Evolutionary conservation across 2,888 invertebrate species (phyloP).

Genomic region (Ernsta delagoae): DNA sequence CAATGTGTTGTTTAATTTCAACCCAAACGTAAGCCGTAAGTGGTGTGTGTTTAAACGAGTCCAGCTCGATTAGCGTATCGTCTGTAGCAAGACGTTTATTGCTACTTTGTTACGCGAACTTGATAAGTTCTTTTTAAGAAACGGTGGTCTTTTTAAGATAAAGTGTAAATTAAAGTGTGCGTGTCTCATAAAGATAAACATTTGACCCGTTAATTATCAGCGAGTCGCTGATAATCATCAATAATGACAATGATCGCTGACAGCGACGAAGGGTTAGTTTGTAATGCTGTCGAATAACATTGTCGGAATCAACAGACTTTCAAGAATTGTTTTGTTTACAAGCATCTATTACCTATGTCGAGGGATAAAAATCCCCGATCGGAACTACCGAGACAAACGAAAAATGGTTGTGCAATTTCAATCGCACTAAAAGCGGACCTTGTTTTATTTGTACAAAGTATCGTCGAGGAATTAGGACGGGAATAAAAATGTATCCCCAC

Average conservation of each 20-base stretch:
- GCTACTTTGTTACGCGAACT: conserved; percentile 67
- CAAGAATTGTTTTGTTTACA: background rate
- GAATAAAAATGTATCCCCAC: conserved; percentile 36
- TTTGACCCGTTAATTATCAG: conserved; percentile 17
- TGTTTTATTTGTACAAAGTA: conserved; percentile 26
- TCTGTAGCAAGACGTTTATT: conserved; percentile 52
- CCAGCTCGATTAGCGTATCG: conserved; percentile 57
- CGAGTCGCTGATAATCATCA: background rate
- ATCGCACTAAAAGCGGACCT: conserved; percentile 33
- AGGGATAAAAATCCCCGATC: background rate
- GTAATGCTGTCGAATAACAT: too few species aligned
- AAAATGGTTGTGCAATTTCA: conserved; percentile 22
- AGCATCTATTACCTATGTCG: too few species aligned
- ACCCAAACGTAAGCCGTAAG: conserved; percentile 47
- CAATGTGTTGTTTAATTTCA: conserved; percentile 40
- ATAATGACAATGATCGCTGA: too few species aligned
- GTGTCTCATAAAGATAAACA: conserved; percentile 24
- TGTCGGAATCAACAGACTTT: background rate
- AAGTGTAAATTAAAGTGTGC: conserved; percentile 35
- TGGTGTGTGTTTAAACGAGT: conserved; percentile 62
- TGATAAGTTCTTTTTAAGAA: conserved; percentile 34
- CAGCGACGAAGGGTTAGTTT: too few species aligned
- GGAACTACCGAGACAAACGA: background rate
- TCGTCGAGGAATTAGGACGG: conserved; percentile 27
- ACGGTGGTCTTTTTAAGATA: conserved; percentile 36